Evolutionary conservation across 2,797 vertebrate species (phyloP).

Genomic region (Labeo calbasu): DNA sequence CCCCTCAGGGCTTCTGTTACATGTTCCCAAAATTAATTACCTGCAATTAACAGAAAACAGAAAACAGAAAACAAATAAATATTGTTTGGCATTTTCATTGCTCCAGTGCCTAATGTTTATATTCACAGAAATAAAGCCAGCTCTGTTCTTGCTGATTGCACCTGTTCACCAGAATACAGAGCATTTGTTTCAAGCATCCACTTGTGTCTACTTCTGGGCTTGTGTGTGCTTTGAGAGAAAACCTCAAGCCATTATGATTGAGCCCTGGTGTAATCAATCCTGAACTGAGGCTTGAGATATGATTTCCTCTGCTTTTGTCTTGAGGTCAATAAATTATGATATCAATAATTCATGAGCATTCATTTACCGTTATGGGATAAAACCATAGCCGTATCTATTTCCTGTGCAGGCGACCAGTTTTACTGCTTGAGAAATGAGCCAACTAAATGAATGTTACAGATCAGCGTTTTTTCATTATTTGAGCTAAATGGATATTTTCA

Average conservation of each 20-base stretch:
- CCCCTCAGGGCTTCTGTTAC: neutral
- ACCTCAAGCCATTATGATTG: slow-evolving; percentile 25
- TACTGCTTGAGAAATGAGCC: slow-evolving; percentile 38
- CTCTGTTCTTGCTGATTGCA: neutral
- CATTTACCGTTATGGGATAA: slow-evolving; percentile 24
- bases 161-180: neutral
- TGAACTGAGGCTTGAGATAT: slow-evolving; percentile 36
- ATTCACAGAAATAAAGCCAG: neutral
- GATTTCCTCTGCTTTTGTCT: slow-evolving; percentile 33
- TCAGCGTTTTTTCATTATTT: neutral
- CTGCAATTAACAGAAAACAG: neutral
- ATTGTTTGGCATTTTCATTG: neutral
- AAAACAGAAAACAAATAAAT: neutral
- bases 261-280: slow-evolving; percentile 40
- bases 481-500: slow-evolving; percentile 22
- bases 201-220: slow-evolving; percentile 6
- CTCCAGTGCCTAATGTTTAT: neutral
- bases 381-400: slow-evolving; percentile 7
- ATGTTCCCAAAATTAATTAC: neutral
- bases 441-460: slow-evolving; percentile 11
- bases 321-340: slow-evolving; percentile 42
- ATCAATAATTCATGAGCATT: slow-evolving; percentile 50
- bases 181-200: slow-evolving; percentile 5
- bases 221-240: slow-evolving; percentile 23
- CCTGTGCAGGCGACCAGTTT: slow-evolving; percentile 2